A percentile compares a stretch with the other conserved stretches of the same genome.
Conservation (phyloP, 2,113 vertebrate genomes). For the Sclerurus mexicanus region DNA sequence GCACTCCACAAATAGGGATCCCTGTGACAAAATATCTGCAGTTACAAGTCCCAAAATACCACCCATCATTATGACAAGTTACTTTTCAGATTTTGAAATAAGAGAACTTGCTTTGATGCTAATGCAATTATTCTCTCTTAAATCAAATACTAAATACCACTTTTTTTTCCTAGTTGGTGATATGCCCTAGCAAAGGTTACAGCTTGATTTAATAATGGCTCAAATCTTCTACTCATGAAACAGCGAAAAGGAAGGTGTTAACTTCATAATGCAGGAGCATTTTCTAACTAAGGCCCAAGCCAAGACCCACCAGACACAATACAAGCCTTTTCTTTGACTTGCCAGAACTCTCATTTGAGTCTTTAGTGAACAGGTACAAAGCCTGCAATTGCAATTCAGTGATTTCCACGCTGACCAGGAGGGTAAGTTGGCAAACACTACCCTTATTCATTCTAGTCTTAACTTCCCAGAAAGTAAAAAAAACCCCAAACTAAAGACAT, state of each 20-base stretch:
- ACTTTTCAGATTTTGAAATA: background rate
- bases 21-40: background rate
- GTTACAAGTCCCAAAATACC: background rate
- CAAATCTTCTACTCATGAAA: background rate
- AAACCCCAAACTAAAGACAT: background rate
- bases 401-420: background rate
- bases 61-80: background rate
- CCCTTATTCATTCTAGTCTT: background rate
- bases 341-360: background rate
- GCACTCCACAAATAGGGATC: background rate
- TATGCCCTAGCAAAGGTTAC: background rate
- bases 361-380: background rate
- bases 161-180: background rate
- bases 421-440: background rate
- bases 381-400: background rate
- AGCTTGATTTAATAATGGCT: background rate
- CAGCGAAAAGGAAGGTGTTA: background rate
- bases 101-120: background rate
- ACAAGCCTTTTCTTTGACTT: background rate
- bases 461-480: background rate
- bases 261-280: background rate
- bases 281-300: background rate
- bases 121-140: background rate
- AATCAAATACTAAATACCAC: background rate
- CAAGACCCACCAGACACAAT: constrained; percentile 3